Percentiles rank a stretch among this genome's conserved stretches.
phyloP scores from a whole-genome alignment of 1,140 invertebrate species.

The Drosophila guanche region DNA sequence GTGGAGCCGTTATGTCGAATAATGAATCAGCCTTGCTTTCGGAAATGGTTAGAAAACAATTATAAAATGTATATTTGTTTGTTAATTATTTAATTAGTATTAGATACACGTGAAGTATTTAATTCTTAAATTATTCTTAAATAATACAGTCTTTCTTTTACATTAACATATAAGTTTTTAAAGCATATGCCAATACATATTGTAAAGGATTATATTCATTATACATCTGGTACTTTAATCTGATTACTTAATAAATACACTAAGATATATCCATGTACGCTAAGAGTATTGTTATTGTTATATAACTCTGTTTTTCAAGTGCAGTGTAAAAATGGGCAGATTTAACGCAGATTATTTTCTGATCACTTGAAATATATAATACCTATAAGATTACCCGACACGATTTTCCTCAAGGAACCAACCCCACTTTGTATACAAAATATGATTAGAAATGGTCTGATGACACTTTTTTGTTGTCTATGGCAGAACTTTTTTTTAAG shows the following conservation, averaged over 20 bases:
- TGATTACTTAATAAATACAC: constrained; percentile 43
- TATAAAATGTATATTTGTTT: constrained; percentile 68
- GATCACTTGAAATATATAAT: too few species aligned
- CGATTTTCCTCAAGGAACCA: too few species aligned
- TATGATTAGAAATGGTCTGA: too few species aligned
- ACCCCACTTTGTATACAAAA: too few species aligned
- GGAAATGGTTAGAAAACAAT: constrained; percentile 78
- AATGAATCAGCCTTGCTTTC: constrained; percentile 69
- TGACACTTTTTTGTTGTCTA: too few species aligned
- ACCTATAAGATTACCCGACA: too few species aligned
- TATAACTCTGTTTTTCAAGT: too few species aligned
- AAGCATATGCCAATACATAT: constrained; percentile 38
- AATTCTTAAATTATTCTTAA: constrained; percentile 42
- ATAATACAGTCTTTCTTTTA: constrained; percentile 20
- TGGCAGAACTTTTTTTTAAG: too few species aligned
- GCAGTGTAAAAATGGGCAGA: too few species aligned
- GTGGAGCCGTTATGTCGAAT: constrained; percentile 56
- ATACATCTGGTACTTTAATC: constrained; percentile 33
- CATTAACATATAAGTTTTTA: constrained; percentile 30
- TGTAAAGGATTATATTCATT: constrained; percentile 40
- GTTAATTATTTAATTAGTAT: constrained; percentile 65
- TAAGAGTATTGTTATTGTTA: neutral
- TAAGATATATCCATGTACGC: constrained; percentile 42
- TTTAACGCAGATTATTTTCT: too few species aligned
- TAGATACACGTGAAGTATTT: constrained; percentile 45